These are phyloP conservation scores for Platalea minor DNA, from an alignment of 2,797 vertebrate species.

Conservation along the genomic window DNA sequence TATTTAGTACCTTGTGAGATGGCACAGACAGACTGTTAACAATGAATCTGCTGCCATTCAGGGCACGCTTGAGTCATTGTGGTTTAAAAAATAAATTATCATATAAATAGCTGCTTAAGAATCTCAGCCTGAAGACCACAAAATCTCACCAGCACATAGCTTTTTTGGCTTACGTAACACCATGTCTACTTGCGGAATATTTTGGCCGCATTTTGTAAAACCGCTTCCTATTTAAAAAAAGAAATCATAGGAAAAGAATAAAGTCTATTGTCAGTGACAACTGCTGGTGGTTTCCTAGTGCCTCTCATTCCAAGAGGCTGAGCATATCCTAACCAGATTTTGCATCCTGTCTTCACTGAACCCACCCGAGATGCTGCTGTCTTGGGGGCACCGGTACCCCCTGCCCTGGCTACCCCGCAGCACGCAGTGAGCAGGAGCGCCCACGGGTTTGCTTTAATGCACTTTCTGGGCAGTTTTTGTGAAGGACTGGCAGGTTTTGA, in stretches of 20 bases:
- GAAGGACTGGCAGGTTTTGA: background rate
- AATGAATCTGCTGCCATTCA: conserved; percentile 25
- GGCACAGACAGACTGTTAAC: background rate
- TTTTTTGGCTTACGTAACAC: background rate
- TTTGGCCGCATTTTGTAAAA: background rate
- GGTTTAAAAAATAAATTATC: conserved; percentile 57
- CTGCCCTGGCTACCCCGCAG: background rate
- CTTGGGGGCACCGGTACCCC: rapidly evolving
- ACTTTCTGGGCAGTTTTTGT: background rate
- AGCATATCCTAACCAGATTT: background rate
- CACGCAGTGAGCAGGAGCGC: rapidly evolving
- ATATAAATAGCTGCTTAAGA: conserved; percentile 56
- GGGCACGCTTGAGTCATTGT: conserved; percentile 22
- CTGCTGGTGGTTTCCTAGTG: conserved; percentile 16
- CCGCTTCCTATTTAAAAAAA: conserved; percentile 32
- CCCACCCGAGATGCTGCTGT: background rate
- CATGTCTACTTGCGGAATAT: background rate
- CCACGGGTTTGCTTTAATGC: background rate
- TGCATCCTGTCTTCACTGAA: background rate
- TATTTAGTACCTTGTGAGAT: background rate
- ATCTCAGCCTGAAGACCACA: conserved; percentile 40
- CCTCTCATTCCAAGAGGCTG: background rate
- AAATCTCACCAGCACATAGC: background rate
- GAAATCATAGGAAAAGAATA: background rate
- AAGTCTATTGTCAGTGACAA: conserved; percentile 30